A percentile compares a stretch with the other conserved stretches of the same genome.
phyloP scores from a whole-genome alignment of 1,140 invertebrate species.

The Tetramorium simillimum region DNA sequence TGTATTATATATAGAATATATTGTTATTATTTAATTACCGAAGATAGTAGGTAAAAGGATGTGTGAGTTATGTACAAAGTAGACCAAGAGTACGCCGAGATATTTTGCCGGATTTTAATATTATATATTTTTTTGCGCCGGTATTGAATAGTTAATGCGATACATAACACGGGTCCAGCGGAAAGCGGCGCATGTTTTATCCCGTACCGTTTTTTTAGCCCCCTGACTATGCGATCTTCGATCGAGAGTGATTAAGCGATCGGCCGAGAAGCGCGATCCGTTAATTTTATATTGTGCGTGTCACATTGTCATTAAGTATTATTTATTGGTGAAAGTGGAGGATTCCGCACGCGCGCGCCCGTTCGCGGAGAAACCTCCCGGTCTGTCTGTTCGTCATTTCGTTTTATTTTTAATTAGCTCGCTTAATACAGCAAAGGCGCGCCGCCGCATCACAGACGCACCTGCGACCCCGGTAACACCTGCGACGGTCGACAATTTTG shows the following conservation, averaged over 20 bases:
- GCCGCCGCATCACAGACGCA: slow-evolving; percentile 38
- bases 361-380: not conserved
- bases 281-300: slow-evolving; percentile 41
- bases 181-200: slow-evolving; percentile 28
- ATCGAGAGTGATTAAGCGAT: slow-evolving; percentile 46
- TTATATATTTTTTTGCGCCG: not conserved
- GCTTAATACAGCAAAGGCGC: slow-evolving; percentile 27
- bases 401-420: slow-evolving; percentile 53
- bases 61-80: slow-evolving; percentile 17
- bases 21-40: slow-evolving; percentile 41
- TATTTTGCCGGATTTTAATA: not conserved
- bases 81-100: not conserved
- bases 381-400: slow-evolving; percentile 38
- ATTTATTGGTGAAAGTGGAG: slow-evolving; percentile 43
- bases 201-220: slow-evolving; percentile 25
- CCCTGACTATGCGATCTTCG: slow-evolving; percentile 35
- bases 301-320: slow-evolving; percentile 22
- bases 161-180: slow-evolving; percentile 31
- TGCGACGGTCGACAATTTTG: slow-evolving; percentile 47
- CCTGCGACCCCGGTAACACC: slow-evolving; percentile 46
- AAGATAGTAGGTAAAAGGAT: not conserved
- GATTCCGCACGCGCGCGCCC: not conserved
- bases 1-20: slow-evolving; percentile 24
- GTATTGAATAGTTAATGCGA: not conserved
- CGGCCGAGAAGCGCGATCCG: slow-evolving; percentile 3